These are phyloP conservation scores for Wiebesia pumilae DNA, from an alignment of 1,140 invertebrate species.

Conservation along the genomic window DNA sequence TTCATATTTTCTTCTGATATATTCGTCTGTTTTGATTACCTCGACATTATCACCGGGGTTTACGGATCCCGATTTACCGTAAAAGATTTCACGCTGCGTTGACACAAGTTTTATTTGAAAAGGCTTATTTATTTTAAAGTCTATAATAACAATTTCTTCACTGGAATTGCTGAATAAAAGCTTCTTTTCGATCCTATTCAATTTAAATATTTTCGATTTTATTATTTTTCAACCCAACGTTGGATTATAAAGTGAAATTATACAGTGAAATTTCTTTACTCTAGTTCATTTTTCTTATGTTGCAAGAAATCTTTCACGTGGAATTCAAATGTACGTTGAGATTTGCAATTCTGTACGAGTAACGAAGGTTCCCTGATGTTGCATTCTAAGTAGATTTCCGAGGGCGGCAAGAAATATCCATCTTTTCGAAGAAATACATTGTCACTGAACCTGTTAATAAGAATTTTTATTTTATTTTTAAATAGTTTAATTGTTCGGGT, in stretches of 20 bases:
- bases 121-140: slow-evolving; percentile 50
- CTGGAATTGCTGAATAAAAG: slow-evolving; percentile 51
- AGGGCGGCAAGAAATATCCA: slow-evolving; percentile 49
- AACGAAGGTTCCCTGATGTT: slow-evolving; percentile 41
- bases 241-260: background rate
- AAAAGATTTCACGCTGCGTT: slow-evolving; percentile 8
- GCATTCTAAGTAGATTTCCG: slow-evolving; percentile 53
- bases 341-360: slow-evolving; percentile 31
- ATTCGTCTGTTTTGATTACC: slow-evolving; percentile 37
- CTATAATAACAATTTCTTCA: slow-evolving; percentile 20
- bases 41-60: slow-evolving; percentile 44
- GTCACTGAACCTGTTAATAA: slow-evolving; percentile 51
- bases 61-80: slow-evolving; percentile 20
- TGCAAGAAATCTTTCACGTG: slow-evolving; percentile 46
- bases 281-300: background rate
- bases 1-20: background rate
- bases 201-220: slow-evolving; percentile 12
- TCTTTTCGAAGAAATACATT: slow-evolving; percentile 53
- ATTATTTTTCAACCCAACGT: background rate
- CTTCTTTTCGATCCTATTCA: slow-evolving; percentile 49
- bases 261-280: background rate
- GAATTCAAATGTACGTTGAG: slow-evolving; percentile 52
- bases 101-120: slow-evolving; percentile 47
- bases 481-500: too few species aligned
- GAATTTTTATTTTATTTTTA: background rate